These are phyloP conservation scores for Phalacrocorax pelagicus DNA, from an alignment of 2,113 vertebrate genomes.

Conservation along the genomic window DNA sequence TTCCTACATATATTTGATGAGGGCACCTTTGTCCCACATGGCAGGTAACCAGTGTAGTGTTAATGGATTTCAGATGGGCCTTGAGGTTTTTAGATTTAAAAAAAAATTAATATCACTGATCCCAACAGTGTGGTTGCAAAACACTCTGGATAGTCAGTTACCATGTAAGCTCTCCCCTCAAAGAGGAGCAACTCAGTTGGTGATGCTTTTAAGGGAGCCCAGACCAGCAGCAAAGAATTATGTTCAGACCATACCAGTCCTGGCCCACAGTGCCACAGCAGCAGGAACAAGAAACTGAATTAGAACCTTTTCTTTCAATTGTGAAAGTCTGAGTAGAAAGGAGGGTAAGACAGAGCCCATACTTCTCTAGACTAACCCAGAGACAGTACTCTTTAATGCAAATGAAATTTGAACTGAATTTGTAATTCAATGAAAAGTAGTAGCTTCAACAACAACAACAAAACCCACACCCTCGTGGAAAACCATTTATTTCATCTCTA, in stretches of 20 bases:
- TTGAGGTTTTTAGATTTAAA: background rate
- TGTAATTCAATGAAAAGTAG: background rate
- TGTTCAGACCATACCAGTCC: background rate
- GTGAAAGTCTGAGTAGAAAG: background rate
- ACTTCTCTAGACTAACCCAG: background rate
- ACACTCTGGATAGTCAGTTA: background rate
- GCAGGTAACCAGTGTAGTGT: background rate
- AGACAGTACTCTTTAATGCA: background rate
- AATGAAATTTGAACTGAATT: background rate
- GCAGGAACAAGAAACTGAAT: background rate
- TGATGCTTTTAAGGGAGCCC: background rate
- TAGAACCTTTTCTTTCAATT: background rate
- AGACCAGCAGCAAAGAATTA: background rate
- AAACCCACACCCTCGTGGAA: background rate
- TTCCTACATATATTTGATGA: background rate
- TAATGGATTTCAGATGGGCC: background rate
- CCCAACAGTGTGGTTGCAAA: background rate
- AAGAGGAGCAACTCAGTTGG: background rate
- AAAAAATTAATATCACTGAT: background rate
- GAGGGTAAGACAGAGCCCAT: background rate
- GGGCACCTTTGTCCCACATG: background rate
- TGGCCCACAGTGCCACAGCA: background rate
- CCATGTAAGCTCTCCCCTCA: background rate
- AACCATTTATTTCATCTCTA: slow-evolving; percentile 68
- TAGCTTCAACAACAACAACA: background rate